phyloP scores from a whole-genome alignment of 2,888 invertebrate species.

The Hyposoter dolosus region DNA sequence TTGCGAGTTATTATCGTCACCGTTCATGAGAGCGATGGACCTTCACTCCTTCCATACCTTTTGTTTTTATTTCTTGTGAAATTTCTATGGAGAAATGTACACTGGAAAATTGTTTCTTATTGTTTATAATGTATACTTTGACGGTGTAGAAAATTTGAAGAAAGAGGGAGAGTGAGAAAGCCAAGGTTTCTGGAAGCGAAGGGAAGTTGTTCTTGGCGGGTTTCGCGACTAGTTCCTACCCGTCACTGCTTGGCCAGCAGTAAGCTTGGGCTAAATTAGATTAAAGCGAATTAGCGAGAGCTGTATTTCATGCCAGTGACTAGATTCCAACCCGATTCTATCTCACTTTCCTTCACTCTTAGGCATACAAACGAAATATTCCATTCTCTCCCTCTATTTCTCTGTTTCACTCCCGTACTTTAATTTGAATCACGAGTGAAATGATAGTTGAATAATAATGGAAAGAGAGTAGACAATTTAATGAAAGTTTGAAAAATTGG shows the following conservation, averaged over 20 bases:
- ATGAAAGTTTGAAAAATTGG: neutral
- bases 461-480: neutral
- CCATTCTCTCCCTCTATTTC: conserved; percentile 64
- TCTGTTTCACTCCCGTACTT: conserved; percentile 9
- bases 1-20: neutral
- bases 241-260: conserved; percentile 73
- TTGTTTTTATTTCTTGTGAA: neutral
- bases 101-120: neutral
- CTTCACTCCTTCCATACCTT: neutral
- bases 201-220: conserved; percentile 65
- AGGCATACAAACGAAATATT: conserved; percentile 68
- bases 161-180: conserved; percentile 19
- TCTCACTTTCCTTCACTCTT: conserved; percentile 69
- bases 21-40: neutral
- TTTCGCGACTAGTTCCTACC: conserved; percentile 75
- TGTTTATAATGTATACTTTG: neutral
- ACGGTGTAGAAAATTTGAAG: neutral
- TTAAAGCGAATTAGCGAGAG: conserved; percentile 79
- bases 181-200: conserved; percentile 55
- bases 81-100: neutral
- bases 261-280: conserved; percentile 77
- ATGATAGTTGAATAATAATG: conserved; percentile 2
- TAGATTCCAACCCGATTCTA: conserved; percentile 76
- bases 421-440: neutral
- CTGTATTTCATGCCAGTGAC: conserved; percentile 76